These are phyloP conservation scores for Yponomeuta sedellus DNA, from an alignment of 2,888 invertebrate genomes.

Conservation along the genomic window DNA sequence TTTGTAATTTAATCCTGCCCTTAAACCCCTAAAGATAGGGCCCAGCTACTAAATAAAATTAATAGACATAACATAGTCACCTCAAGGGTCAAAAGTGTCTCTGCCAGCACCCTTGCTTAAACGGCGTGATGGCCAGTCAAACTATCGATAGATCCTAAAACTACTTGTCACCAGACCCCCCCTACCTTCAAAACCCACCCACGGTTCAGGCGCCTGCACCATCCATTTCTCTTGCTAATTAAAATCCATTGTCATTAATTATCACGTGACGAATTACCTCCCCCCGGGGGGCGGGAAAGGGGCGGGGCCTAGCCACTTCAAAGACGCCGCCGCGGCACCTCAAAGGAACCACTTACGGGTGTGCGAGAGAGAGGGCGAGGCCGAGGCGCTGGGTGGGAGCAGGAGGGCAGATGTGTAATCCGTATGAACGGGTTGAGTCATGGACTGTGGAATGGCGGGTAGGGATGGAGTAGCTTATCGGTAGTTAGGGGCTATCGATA, in stretches of 20 bases:
- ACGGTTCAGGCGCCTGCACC: neutral
- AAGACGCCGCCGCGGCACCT: slow-evolving; percentile 60
- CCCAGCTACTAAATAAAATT: too few species aligned
- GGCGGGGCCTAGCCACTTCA: slow-evolving; percentile 63
- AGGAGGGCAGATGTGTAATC: slow-evolving; percentile 45
- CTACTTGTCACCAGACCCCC: neutral
- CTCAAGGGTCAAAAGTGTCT: too few species aligned
- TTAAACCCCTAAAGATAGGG: too few species aligned
- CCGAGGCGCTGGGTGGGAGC: slow-evolving; percentile 25
- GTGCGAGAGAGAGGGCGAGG: slow-evolving; percentile 36
- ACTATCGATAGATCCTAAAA: too few species aligned
- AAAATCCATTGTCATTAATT: slow-evolving; percentile 63
- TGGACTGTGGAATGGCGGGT: slow-evolving; percentile 56
- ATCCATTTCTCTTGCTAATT: slow-evolving; percentile 43
- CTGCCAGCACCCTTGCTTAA: too few species aligned
- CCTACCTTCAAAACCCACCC: neutral
- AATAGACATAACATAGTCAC: too few species aligned
- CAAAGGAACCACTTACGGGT: slow-evolving; percentile 54
- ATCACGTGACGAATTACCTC: slow-evolving; percentile 67
- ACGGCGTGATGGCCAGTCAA: too few species aligned
- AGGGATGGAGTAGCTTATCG: slow-evolving; percentile 35
- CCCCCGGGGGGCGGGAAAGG: slow-evolving; percentile 36
- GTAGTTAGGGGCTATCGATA: slow-evolving; percentile 23
- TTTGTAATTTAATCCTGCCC: too few species aligned
- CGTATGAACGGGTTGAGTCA: slow-evolving; percentile 67